Evolutionary conservation across 1,140 invertebrate genomes (phyloP).

Genomic region (Aleiodes sp.): DNA sequence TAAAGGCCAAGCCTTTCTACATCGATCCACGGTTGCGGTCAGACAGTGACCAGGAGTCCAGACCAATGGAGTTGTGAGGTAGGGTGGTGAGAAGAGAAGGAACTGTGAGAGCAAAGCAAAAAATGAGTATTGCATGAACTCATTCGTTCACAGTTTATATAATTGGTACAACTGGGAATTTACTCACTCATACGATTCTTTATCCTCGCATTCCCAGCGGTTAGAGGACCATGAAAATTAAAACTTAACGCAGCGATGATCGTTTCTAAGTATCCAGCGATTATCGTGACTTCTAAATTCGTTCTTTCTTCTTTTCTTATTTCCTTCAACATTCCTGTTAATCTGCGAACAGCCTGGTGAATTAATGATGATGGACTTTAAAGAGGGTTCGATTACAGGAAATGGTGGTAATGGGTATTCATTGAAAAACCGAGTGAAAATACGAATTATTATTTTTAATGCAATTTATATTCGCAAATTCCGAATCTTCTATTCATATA

Average conservation of each 20-base stretch:
- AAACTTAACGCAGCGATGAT: conserved; percentile 15
- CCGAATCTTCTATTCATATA: no score
- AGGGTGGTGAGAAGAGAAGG: neutral
- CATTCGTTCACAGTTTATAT: neutral
- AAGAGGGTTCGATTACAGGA: no score
- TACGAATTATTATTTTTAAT: no score
- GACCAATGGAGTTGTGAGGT: neutral
- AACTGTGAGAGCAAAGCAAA: neutral
- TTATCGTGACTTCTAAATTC: neutral
- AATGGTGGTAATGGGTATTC: no score
- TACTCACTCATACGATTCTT: neutral
- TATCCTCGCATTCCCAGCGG: neutral
- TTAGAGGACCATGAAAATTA: neutral
- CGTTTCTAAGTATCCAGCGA: conserved; percentile 11
- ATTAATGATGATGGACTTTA: no score
- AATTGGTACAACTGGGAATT: neutral
- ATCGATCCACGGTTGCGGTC: conserved; percentile 37
- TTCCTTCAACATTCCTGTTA: neutral
- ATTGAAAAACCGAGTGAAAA: no score
- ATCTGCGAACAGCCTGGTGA: neutral
- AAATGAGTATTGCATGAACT: neutral
- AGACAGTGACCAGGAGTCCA: neutral
- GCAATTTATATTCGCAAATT: no score
- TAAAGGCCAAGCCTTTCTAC: conserved; percentile 50
- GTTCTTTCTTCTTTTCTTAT: neutral